These are phyloP conservation scores for Sminthurides bifidus DNA, from an alignment of 1,140 invertebrate genomes.

Conservation along the genomic window DNA sequence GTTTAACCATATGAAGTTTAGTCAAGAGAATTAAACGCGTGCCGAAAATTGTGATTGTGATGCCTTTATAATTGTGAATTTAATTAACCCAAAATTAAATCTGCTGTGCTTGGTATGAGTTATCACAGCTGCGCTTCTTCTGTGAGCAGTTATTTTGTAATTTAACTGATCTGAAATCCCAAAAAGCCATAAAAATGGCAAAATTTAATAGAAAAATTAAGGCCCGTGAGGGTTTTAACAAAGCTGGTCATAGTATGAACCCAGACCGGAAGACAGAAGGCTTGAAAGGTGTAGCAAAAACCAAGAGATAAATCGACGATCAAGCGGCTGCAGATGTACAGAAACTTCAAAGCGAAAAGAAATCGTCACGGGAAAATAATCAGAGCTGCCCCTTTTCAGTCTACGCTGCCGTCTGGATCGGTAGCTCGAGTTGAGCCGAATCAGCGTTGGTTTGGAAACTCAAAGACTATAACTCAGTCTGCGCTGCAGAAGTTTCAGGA, in stretches of 20 bases:
- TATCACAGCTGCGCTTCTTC: too few relatives aligned
- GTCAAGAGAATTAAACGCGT: too few relatives aligned
- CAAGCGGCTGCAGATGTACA: constrained; percentile 93
- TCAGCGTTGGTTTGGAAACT: constrained; percentile 96
- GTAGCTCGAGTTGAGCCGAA: constrained; percentile 90
- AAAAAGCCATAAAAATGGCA: constrained; percentile 22
- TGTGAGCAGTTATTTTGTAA: too few relatives aligned
- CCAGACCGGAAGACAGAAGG: constrained; percentile 61
- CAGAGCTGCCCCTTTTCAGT: constrained; percentile 88
- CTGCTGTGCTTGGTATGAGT: too few relatives aligned
- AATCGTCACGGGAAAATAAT: constrained; percentile 85
- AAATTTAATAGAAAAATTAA: constrained; percentile 22
- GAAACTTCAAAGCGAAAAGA: constrained; percentile 88
- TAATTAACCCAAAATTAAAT: too few relatives aligned
- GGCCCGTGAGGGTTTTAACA: constrained; percentile 22
- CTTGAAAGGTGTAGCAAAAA: constrained; percentile 71
- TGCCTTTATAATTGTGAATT: too few relatives aligned
- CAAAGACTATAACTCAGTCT: constrained; percentile 79
- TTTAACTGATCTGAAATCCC: too few relatives aligned
- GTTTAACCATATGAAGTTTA: too few relatives aligned
- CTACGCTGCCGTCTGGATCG: constrained; percentile 72
- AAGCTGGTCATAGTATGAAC: constrained; percentile 70
- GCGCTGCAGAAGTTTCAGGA: constrained; percentile 91
- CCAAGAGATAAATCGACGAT: constrained; percentile 84
- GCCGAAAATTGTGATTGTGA: too few relatives aligned